A percentile compares a stretch with the other conserved stretches of the same genome.
phyloP scores from a whole-genome alignment of 2,113 vertebrate species.

The Paradoxurus hermaphroditus region DNA sequence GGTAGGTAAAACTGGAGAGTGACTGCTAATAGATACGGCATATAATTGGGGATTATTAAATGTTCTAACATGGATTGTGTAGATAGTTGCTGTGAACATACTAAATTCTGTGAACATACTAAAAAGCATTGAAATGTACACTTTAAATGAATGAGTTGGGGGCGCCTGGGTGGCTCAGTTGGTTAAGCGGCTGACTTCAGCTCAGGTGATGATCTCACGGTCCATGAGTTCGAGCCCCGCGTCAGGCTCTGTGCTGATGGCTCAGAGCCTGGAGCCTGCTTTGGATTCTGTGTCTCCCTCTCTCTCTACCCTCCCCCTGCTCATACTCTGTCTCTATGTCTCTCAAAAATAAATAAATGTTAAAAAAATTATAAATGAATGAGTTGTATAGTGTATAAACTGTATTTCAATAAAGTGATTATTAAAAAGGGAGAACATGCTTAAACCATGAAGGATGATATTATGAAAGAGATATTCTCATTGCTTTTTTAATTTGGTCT shows the following conservation, averaged over 20 bases:
- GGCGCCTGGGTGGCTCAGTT: too few species aligned
- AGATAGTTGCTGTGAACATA: background rate
- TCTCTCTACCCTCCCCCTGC: too few species aligned
- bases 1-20: background rate
- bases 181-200: too few species aligned
- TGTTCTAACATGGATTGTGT: background rate
- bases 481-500: background rate
- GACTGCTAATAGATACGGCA: background rate
- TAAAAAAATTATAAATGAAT: too few species aligned
- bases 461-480: background rate
- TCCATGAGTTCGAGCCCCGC: too few species aligned
- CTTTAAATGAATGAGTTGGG: background rate
- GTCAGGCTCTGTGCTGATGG: too few species aligned
- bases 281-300: too few species aligned
- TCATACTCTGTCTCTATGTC: too few species aligned
- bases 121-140: background rate
- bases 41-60: background rate
- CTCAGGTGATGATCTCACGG: too few species aligned
- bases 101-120: background rate
- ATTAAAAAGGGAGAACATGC: background rate
- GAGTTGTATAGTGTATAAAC: background rate
- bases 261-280: too few species aligned
- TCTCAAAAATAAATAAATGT: too few species aligned
- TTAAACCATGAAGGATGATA: background rate
- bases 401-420: background rate